These are phyloP conservation scores for Paramisgurnus dabryanus DNA, from an alignment of 2,113 vertebrate species.

Conservation along the genomic window DNA sequence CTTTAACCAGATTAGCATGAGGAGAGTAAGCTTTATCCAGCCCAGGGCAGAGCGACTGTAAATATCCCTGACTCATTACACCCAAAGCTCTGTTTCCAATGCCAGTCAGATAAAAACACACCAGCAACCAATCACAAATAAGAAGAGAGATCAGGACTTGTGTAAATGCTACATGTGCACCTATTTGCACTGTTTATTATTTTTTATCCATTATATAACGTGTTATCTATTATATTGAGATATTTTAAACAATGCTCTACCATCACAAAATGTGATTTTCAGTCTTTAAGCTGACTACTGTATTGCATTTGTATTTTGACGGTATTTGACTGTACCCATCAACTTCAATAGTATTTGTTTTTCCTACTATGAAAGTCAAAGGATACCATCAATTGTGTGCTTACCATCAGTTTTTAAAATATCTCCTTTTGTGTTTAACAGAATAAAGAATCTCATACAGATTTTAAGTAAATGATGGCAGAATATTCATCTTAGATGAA, in stretches of 20 bases:
- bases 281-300: too few relatives aligned
- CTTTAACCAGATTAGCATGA: constrained; percentile 54
- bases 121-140: constrained; percentile 55
- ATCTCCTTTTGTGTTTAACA: too few relatives aligned
- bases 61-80: constrained; percentile 59
- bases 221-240: constrained; percentile 64
- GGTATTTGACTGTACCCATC: too few relatives aligned
- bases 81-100: constrained; percentile 50
- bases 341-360: too few relatives aligned
- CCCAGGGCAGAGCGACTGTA: constrained; percentile 21
- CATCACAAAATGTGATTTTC: constrained; percentile 55
- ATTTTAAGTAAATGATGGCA: too few relatives aligned
- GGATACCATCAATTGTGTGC: too few relatives aligned
- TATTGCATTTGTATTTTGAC: too few relatives aligned
- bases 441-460: too few relatives aligned
- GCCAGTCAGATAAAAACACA: constrained; percentile 55
- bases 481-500: too few relatives aligned
- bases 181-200: constrained; percentile 65
- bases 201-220: constrained; percentile 57
- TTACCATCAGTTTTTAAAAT: too few relatives aligned
- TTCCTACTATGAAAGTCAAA: too few relatives aligned
- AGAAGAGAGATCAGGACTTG: constrained; percentile 53
- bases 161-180: constrained; percentile 56
- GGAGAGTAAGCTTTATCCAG: constrained; percentile 44
- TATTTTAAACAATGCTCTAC: constrained; percentile 54